Evolutionary conservation across 2,113 vertebrate genomes (phyloP).

Genomic region (Cnemophilus loriae): DNA sequence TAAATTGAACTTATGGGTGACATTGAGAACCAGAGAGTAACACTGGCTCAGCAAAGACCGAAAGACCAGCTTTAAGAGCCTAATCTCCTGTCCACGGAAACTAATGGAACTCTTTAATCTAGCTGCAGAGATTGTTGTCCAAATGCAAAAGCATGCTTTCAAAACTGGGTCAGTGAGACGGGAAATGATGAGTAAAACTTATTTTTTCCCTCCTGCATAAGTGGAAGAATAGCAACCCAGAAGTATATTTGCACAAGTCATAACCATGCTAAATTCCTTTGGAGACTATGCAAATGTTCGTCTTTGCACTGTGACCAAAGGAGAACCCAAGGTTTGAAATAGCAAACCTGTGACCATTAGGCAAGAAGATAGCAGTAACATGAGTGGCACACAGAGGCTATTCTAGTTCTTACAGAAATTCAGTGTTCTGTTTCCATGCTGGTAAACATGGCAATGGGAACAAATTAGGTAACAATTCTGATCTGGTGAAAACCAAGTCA

Average conservation of each 20-base stretch:
- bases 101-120: neutral
- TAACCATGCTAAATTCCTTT: neutral
- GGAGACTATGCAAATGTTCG: neutral
- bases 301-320: neutral
- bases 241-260: neutral
- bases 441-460: neutral
- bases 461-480: neutral
- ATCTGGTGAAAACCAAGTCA: neutral
- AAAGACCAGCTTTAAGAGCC: neutral
- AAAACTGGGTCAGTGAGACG: neutral
- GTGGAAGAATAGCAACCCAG: neutral
- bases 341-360: neutral
- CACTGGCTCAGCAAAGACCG: neutral
- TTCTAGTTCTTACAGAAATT: neutral
- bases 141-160: neutral
- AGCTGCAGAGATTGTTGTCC: neutral
- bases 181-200: neutral
- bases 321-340: neutral
- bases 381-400: neutral
- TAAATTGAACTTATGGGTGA: neutral
- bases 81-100: neutral
- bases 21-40: neutral
- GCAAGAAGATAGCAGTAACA: accelerated
- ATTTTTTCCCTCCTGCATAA: neutral
- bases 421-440: neutral